Evolutionary conservation across 2,888 invertebrate genomes (phyloP).

Genomic region (Corythucha ciliata): DNA sequence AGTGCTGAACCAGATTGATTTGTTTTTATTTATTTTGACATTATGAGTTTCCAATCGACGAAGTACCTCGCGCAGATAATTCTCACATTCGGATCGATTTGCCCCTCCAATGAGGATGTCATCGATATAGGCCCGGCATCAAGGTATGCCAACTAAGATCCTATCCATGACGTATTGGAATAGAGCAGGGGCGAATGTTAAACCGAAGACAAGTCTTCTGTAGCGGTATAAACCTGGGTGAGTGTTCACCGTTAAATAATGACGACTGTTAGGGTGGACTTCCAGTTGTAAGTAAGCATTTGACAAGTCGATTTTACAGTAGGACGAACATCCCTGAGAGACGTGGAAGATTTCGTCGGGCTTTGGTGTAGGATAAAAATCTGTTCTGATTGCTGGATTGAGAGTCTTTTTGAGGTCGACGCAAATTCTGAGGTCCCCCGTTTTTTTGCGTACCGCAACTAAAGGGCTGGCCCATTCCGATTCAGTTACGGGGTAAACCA

Average conservation of each 20-base stretch:
- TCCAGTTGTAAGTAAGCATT: slow-evolving; percentile 37
- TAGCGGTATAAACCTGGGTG: slow-evolving; percentile 30
- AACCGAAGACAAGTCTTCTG: slow-evolving; percentile 30
- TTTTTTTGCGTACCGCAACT: slow-evolving; percentile 37
- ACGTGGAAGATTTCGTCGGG: slow-evolving; percentile 37
- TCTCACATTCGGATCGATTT: too few species aligned
- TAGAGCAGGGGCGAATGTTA: slow-evolving; percentile 32
- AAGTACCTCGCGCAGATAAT: slow-evolving; percentile 28
- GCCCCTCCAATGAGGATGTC: slow-evolving; percentile 32
- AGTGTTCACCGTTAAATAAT: slow-evolving; percentile 36
- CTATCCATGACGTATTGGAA: slow-evolving; percentile 30
- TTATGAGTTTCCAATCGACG: slow-evolving; percentile 30
- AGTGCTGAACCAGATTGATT: slow-evolving; percentile 33
- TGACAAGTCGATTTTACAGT: too few species aligned
- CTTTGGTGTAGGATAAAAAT: slow-evolving; percentile 37
- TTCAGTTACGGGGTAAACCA: slow-evolving; percentile 7
- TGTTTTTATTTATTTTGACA: slow-evolving; percentile 33
- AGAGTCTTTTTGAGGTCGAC: slow-evolving; percentile 38
- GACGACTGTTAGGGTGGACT: slow-evolving; percentile 33
- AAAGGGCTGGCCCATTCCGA: slow-evolving; percentile 37
- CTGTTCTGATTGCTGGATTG: slow-evolving; percentile 34
- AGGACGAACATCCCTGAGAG: slow-evolving; percentile 32
- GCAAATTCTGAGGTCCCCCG: slow-evolving; percentile 37
- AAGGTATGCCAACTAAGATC: slow-evolving; percentile 21
- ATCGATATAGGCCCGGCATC: slow-evolving; percentile 32